Evolutionary conservation across 2,113 vertebrate genomes (phyloP).

Genomic region (Sorex araneus): DNA sequence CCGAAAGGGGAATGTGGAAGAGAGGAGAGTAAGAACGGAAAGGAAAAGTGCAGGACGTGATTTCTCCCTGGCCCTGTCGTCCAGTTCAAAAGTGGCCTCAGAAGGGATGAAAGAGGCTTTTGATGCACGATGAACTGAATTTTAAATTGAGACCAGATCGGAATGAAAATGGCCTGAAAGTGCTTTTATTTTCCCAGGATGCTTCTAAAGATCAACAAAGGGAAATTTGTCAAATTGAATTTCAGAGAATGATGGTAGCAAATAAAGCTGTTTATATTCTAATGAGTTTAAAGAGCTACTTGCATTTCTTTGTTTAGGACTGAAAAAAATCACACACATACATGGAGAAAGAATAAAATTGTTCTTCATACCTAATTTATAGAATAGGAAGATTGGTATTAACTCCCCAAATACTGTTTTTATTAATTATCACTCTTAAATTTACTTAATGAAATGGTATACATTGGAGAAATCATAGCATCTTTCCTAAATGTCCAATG

Average conservation of each 20-base stretch:
- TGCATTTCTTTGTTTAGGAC: neutral
- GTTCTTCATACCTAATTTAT: neutral
- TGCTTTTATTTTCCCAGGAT: neutral
- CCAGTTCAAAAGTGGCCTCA: fast-evolving
- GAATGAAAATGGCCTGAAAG: neutral
- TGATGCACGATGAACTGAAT: neutral
- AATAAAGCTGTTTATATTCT: neutral
- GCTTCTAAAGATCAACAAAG: neutral
- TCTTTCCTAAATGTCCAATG: neutral
- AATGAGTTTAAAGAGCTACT: neutral
- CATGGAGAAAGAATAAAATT: neutral
- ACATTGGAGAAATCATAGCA: neutral
- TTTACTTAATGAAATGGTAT: neutral
- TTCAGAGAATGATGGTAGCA: neutral
- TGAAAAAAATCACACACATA: neutral
- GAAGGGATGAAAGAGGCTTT: fast-evolving
- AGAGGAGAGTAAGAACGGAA: neutral
- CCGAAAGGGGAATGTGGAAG: no score
- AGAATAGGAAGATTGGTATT: neutral
- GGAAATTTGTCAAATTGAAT: neutral
- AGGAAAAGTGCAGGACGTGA: neutral
- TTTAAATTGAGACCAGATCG: neutral
- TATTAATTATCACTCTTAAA: neutral
- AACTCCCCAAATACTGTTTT: neutral
- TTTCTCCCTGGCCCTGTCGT: neutral